phyloP scores from a whole-genome alignment of 2,113 vertebrate genomes.

The Dascyllus trimaculatus region DNA sequence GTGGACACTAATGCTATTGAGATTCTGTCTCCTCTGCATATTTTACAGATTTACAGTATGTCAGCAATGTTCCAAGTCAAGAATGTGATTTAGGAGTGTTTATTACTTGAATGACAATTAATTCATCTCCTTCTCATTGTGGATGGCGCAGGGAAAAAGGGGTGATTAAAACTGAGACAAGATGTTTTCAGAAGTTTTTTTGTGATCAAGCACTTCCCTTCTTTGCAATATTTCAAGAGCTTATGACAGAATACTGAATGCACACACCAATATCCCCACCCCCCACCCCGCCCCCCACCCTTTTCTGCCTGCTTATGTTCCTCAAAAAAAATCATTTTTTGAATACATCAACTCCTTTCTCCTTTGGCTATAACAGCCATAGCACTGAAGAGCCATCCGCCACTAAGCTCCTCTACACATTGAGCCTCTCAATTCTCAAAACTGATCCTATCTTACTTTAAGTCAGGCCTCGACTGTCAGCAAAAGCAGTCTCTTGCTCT shows the following conservation, averaged over 20 bases:
- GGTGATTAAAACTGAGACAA: constrained; percentile 37
- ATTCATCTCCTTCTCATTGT: constrained; percentile 36
- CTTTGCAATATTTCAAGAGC: constrained; percentile 39
- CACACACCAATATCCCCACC: constrained; percentile 31
- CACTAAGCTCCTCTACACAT: constrained; percentile 66
- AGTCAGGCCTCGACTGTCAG: constrained; percentile 73
- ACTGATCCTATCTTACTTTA: constrained; percentile 70
- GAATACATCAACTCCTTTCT: constrained; percentile 63
- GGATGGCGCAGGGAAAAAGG: constrained; percentile 1
- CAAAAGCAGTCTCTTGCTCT: constrained; percentile 52
- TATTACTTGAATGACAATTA: constrained; percentile 38
- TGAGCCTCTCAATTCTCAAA: constrained; percentile 64
- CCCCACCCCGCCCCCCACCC: constrained; percentile 26
- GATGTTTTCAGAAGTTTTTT: constrained; percentile 26
- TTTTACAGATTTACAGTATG: constrained; percentile 50
- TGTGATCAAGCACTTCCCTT: constrained; percentile 24
- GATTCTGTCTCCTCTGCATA: constrained; percentile 55
- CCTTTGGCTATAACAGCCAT: constrained; percentile 57
- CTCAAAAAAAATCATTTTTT: constrained; percentile 50
- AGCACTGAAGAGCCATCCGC: constrained; percentile 54
- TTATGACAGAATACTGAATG: constrained; percentile 46
- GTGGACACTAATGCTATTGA: constrained; percentile 66
- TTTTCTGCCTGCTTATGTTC: constrained; percentile 40
- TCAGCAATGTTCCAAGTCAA: constrained; percentile 48
- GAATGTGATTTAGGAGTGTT: constrained; percentile 34